Evolutionary conservation across 2,113 vertebrate species (phyloP), one percentile per base, ranked within the genome.

Genomic region (Equus quagga): DNA sequence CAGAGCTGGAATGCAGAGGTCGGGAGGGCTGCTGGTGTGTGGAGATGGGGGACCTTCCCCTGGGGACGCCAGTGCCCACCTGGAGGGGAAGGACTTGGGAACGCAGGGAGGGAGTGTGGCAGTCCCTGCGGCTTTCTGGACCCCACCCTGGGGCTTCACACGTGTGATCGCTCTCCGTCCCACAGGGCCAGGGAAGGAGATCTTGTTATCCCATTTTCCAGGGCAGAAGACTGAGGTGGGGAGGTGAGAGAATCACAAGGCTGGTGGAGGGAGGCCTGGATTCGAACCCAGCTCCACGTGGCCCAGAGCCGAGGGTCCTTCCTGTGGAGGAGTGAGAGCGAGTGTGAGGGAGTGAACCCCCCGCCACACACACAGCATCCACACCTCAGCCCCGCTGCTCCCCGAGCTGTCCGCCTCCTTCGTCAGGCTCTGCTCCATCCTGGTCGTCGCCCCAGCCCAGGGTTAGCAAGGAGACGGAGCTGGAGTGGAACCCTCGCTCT

Each of bases 391-490:
- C 56, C 0, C 8, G 0, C 14, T 81, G 54, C 21, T 24, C 72
- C 79, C n/a, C 2, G 4, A 60, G 79, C 0, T 0, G 33, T 17
- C 56, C 3, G 11, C 8, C 41, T 11, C 56, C 79, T 0, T 0
- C 6, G 79, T 11, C 56, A 19, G 67, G n/a, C 62, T 36, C 0
- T 0, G 9, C n/a, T 41, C 56, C 13, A 14, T 49, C 51, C 51
- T 54, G 0, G 51, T 54, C 51, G 15, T 54, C 51, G 4, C 51
- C 2, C 51, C 56, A 44, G 54, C n/a, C 54, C 13, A 26, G 78
- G 78, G 23, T 5, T 26, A n/a, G n/a, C 17, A 36, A 81, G n/a
- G 58, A 17, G 14, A 44, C 14, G 41, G 33, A 21, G 56, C 23
- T 28, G 14, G 24, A 62, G 6, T 12, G 8, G 9, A 62, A 6